Percentiles rank a stretch among this genome's conserved stretches.
phyloP scores from a whole-genome alignment of 2,113 vertebrate species.

The Danio rerio region DNA sequence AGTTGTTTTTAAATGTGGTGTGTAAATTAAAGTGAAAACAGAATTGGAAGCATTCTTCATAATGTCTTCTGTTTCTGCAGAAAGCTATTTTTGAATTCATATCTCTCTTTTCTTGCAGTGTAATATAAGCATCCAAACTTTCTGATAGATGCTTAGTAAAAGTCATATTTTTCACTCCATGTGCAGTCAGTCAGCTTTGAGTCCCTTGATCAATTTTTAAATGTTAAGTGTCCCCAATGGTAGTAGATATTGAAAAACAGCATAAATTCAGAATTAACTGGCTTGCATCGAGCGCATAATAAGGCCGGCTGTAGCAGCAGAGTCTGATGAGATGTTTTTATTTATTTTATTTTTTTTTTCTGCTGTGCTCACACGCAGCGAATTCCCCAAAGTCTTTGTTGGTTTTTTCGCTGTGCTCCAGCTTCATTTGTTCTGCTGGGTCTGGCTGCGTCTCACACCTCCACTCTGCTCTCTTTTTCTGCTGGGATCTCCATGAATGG shows the following conservation, averaged over 20 bases:
- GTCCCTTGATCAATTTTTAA: slow-evolving; percentile 6
- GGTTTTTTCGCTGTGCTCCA: slow-evolving; percentile 62
- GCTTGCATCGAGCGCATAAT: neutral
- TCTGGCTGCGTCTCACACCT: slow-evolving; percentile 21
- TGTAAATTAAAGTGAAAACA: no score
- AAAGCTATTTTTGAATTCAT: no score
- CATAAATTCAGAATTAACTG: slow-evolving; percentile 1
- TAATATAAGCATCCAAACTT: neutral
- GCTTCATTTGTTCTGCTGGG: slow-evolving; percentile 60
- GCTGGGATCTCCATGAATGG: slow-evolving; percentile 71
- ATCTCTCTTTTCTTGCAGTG: neutral
- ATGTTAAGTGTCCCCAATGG: slow-evolving; percentile 26
- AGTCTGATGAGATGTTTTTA: slow-evolving; percentile 19
- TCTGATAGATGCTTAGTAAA: neutral
- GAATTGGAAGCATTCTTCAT: no score
- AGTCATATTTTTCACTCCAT: neutral
- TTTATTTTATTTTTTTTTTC: neutral
- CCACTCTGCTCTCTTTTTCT: slow-evolving; percentile 55
- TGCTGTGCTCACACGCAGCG: slow-evolving; percentile 20
- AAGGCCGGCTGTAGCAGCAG: neutral
- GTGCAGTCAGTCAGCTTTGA: neutral
- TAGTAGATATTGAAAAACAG: neutral
- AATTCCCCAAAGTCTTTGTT: slow-evolving; percentile 26
- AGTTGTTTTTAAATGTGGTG: no score
- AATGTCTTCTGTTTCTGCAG: no score